Evolutionary conservation across 2,797 vertebrate species (phyloP).

Genomic region (Picus viridis): DNA sequence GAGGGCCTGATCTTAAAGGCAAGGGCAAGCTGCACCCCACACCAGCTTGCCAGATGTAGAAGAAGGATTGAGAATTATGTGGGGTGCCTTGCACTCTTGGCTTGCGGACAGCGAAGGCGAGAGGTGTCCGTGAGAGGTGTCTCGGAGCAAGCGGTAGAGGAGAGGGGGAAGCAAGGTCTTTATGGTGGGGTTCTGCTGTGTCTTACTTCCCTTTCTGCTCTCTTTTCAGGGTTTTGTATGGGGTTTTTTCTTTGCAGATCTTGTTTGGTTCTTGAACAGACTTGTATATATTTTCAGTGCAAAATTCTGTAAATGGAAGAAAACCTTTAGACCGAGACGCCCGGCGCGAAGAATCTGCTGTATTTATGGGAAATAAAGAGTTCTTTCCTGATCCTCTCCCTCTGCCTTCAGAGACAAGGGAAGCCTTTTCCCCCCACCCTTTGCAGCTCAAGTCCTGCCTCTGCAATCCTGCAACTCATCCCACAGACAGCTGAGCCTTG

Average conservation of each 20-base stretch:
- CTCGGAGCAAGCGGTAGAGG: neutral
- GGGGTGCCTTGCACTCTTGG: neutral
- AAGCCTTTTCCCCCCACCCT: neutral
- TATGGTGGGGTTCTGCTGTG: constrained; percentile 33
- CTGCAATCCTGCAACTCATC: neutral
- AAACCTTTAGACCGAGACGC: constrained; percentile 54
- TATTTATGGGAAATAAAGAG: constrained; percentile 78
- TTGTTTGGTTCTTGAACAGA: constrained; percentile 73
- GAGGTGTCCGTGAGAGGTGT: neutral
- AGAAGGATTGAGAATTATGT: neutral
- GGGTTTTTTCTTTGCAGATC: constrained; percentile 66
- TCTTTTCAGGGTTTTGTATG: constrained; percentile 72
- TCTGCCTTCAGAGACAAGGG: neutral
- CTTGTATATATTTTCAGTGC: constrained; percentile 74
- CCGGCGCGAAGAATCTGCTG: constrained; percentile 69
- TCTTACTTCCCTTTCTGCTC: constrained; percentile 66
- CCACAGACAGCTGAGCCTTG: neutral
- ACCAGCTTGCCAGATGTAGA: neutral
- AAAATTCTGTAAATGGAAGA: constrained; percentile 69
- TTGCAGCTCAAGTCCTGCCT: neutral
- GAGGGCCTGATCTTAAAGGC: neutral
- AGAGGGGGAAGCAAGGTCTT: constrained; percentile 43
- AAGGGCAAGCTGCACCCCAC: neutral
- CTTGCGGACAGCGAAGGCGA: neutral
- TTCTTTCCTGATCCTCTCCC: constrained; percentile 59